Conservation (phyloP, 2,888 invertebrate genomes). For the Ophion obscuratus region DNA sequence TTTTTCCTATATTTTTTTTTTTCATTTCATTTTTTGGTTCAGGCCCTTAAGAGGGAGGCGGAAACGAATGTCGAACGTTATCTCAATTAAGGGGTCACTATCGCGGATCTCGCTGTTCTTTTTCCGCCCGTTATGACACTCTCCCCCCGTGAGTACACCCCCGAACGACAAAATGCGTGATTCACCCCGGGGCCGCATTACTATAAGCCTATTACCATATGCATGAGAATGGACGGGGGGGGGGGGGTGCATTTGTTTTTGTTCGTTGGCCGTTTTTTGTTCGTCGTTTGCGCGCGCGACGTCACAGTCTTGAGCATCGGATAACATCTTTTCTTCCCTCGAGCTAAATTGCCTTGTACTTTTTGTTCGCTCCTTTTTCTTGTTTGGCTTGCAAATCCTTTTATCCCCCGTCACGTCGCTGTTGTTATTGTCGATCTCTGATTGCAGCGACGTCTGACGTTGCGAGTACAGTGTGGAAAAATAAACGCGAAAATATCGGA, state of each 20-base stretch:
- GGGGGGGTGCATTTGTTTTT: constrained; percentile 16
- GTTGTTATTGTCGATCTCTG: not conserved
- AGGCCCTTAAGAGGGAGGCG: not conserved
- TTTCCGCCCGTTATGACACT: constrained; percentile 10
- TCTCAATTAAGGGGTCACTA: not conserved
- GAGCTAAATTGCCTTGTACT: constrained; percentile 34
- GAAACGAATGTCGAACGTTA: not conserved
- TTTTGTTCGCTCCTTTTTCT: constrained; percentile 5
- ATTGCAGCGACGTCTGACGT: not conserved
- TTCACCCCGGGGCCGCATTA: constrained; percentile 18
- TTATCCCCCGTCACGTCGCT: not conserved
- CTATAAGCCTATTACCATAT: constrained; percentile 11
- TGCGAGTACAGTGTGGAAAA: no score
- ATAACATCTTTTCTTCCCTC: constrained; percentile 38
- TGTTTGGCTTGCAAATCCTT: not conserved
- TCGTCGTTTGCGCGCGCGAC: not conserved
- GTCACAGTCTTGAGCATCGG: constrained; percentile 33
- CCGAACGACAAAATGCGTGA: constrained; percentile 4
- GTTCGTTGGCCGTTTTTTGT: constrained; percentile 15
- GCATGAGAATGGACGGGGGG: constrained; percentile 11
- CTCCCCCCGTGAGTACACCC: not conserved
- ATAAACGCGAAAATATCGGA: not conserved
- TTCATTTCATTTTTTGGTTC: not conserved
- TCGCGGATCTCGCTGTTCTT: not conserved
- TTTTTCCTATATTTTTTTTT: not conserved